Conservation (phyloP, 1,140 invertebrate species). For the Drosophila truncata region DNA sequence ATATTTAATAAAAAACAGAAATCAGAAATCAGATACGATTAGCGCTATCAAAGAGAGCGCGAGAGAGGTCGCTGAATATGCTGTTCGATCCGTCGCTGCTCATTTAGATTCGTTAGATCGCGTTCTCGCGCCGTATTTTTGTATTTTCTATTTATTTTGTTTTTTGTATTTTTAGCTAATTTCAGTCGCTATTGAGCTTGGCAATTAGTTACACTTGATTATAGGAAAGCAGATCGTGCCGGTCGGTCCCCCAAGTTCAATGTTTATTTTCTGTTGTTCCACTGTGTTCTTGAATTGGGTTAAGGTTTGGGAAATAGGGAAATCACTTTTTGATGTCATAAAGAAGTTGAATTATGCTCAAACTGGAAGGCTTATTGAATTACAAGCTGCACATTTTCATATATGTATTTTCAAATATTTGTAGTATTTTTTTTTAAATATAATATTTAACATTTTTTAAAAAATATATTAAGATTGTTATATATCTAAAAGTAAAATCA, state of each 20-base stretch:
- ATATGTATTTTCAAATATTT: background rate
- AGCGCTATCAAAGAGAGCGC: constrained; percentile 46
- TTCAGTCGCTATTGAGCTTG: constrained; percentile 69
- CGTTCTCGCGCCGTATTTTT: constrained; percentile 33
- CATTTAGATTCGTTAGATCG: constrained; percentile 33
- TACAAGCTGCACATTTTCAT: background rate
- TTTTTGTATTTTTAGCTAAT: constrained; percentile 62
- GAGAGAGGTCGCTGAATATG: constrained; percentile 21
- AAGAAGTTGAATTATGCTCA: constrained; percentile 1
- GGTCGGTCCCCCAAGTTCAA: constrained; percentile 30
- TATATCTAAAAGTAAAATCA: background rate
- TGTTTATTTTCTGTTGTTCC: constrained; percentile 35
- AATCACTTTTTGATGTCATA: constrained; percentile 1
- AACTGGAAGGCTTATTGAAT: background rate
- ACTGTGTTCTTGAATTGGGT: constrained; percentile 14
- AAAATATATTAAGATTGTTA: background rate
- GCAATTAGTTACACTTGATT: constrained; percentile 73
- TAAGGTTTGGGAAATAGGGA: background rate
- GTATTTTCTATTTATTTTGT: constrained; percentile 35
- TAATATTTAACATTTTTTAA: background rate
- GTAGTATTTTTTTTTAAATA: background rate
- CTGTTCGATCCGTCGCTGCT: constrained; percentile 28
- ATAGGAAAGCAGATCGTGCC: constrained; percentile 36
- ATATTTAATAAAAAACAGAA: constrained; percentile 39
- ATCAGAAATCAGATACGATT: constrained; percentile 56